Base-by-base conservation (phyloP, 2,888 invertebrate genomes). In the Autographa pulchrina region DNA sequence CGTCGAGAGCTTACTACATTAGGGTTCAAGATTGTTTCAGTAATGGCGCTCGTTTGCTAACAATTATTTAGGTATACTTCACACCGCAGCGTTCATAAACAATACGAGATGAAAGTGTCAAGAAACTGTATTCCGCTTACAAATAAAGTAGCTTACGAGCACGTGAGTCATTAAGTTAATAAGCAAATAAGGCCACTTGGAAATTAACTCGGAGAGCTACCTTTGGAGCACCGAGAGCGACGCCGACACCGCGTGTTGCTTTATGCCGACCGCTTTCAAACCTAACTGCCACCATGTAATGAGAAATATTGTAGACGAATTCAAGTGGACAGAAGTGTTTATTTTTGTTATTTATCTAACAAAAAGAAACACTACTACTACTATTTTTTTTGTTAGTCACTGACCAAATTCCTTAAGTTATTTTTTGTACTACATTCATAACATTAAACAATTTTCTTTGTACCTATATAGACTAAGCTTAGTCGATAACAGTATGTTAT, bases 251-350 rank as follows among this genome's bases (percentile, higher is more conserved):
- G 86, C 32, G 83, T 85, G 76, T 90, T 88, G 76, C 86, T 86
- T 86, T 86, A 74, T 92, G 93, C 94, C 93, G 94, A 0, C 89
- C 90, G 68, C 93, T 92, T 73, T 93, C 90, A 72, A 93, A 94
- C 38, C 93, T 92, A 64, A 92, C 89, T 14, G 92, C 89, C 25
- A 58, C 92, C 92, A 90, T 83, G 77, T 93, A 93, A 93, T 94
- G 85, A 52, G 77, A 83, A 25, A 68, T 70, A 43, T 68, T 64
- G 7, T 9, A 61, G 6, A 20, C 13, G 13, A 25, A 56, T 56
- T 11, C 11, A 56, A 11, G 25, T 56, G 25, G 20, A 25, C 54
- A 48, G 14, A 48, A 48, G 48, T 48, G 5, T 43, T 0, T 14
- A 4, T 43, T 43, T 43, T 41, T 14, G 0, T 3, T 13, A 4